Percentiles rank a stretch among this genome's conserved stretches.
phyloP scores from a whole-genome alignment of 2,113 vertebrate genomes.

The Picathartes gymnocephalus region DNA sequence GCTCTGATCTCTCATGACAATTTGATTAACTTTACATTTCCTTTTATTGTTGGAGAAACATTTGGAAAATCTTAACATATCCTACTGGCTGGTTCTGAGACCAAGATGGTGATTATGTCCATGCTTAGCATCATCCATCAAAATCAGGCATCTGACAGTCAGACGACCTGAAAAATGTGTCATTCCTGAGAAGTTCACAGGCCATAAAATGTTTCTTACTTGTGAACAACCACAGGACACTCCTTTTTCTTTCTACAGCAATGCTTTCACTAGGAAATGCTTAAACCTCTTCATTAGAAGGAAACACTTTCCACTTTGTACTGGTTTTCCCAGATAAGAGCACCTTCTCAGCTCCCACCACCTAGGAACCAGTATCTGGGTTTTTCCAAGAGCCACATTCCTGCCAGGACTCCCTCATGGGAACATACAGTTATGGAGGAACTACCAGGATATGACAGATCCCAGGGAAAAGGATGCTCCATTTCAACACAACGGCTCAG shows the following conservation, averaged over 20 bases:
- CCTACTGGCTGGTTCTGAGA: constrained; percentile 35
- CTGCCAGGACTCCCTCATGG: not conserved
- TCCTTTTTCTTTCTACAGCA: not conserved
- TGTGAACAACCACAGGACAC: not conserved
- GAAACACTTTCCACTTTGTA: not conserved
- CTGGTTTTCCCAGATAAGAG: not conserved
- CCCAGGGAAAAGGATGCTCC: not conserved
- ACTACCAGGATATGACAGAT: not conserved
- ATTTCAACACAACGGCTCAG: not conserved
- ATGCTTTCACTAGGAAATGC: not conserved
- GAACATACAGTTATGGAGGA: not conserved
- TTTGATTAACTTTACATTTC: constrained; percentile 71
- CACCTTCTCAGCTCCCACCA: not conserved
- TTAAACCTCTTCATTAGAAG: not conserved
- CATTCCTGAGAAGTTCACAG: not conserved
- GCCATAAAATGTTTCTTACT: not conserved
- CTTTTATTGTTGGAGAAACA: constrained; percentile 65
- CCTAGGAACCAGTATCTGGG: not conserved
- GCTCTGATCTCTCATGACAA: constrained; percentile 69
- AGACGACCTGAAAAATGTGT: constrained; percentile 27
- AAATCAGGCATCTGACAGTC: constrained; percentile 49
- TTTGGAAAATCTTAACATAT: constrained; percentile 65
- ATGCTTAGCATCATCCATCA: constrained; percentile 52
- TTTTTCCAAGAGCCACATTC: not conserved
- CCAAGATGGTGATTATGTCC: constrained; percentile 42